A percentile compares a stretch with the other conserved stretches of the same genome.
Evolutionary conservation across 1,140 invertebrate genomes (phyloP).

Genomic region (Cydia strobilella): DNA sequence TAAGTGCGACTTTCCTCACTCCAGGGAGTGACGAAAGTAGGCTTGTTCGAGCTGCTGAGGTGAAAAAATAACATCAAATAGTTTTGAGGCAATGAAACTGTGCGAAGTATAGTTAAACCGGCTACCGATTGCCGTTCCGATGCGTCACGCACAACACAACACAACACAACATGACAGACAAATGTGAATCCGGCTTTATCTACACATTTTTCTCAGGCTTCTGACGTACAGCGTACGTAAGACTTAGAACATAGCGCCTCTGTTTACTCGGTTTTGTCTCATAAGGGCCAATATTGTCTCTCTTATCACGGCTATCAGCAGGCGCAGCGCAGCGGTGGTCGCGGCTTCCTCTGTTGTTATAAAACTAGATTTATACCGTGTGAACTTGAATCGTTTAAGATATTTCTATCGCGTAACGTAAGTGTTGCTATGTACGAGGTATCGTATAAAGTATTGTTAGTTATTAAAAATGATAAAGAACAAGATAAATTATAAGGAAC

Average conservation of each 20-base stretch:
- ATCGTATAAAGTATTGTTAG: background rate
- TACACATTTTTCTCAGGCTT: constrained; percentile 4
- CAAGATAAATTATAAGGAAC: no score
- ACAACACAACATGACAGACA: no score
- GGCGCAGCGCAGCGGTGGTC: background rate
- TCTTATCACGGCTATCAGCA: constrained; percentile 17
- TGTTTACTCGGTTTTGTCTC: constrained; percentile 20
- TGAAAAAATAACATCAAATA: no score
- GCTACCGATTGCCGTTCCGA: no score
- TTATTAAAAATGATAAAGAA: no score
- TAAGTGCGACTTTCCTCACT: no score
- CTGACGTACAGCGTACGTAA: background rate
- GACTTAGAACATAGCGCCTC: constrained; percentile 2
- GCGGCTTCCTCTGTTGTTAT: constrained; percentile 23
- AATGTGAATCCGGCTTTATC: no score
- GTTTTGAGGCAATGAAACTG: background rate
- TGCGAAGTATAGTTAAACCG: background rate
- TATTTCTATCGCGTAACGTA: background rate
- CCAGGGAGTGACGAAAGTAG: no score
- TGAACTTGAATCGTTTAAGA: constrained; percentile 14
- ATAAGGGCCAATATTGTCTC: background rate
- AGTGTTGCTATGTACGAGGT: background rate
- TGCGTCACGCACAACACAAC: no score
- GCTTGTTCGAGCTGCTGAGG: no score
- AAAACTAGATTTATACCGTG: constrained; percentile 29